Evolutionary conservation across 2,113 vertebrate genomes (phyloP), one percentile per base, ranked within the genome.

Genomic region (Eptesicus fuscus): DNA sequence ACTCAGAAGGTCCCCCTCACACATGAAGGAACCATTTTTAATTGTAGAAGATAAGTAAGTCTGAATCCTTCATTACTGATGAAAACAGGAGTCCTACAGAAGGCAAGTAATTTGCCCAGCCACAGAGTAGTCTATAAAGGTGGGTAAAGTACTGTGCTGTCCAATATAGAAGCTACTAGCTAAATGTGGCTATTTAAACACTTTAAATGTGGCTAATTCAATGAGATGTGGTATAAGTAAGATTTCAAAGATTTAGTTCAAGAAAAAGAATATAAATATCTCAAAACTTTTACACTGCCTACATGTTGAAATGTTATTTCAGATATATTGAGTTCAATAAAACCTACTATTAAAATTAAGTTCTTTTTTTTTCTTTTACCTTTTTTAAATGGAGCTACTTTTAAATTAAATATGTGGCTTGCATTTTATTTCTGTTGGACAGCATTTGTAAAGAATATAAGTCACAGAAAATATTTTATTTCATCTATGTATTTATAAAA

Each of bases 291-390:
- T 16, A 87, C 32, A 94, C 4, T 92, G n/a, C 35, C 79, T 82
- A 83, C 51, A 71, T 79, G 51, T 17, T 96, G 65, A 96, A 95
- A 79, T 94, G 35, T 40, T 90, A 87, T 74, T 94, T 91, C 28
- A 74, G 25, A 83, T 70, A 69, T 59, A 96, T 0, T 83, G 16
- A 74, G 10, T 87, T 71, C 92, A 80, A 88, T 71, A 77, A 93
- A 96, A 86, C n/a, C 44, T 71, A 61, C 59, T 71, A 67, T 67
- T 74, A 79, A 92, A 83, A 76, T 51, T 94, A 86, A 91, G 44
- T 90, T 94, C 40, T 67, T 35, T 74, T 44, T 59, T 56, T 56
- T 40, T 44, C 8, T 90, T 86, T 91, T 89, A 30, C 37, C 10
- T 90, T 86, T 91, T 90, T 59, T 37, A 82, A 95, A 79, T 76